Percentiles rank a stretch among this genome's conserved stretches.
Conservation (phyloP, 2,888 invertebrate species). For the Perizoma flavofasciatum region DNA sequence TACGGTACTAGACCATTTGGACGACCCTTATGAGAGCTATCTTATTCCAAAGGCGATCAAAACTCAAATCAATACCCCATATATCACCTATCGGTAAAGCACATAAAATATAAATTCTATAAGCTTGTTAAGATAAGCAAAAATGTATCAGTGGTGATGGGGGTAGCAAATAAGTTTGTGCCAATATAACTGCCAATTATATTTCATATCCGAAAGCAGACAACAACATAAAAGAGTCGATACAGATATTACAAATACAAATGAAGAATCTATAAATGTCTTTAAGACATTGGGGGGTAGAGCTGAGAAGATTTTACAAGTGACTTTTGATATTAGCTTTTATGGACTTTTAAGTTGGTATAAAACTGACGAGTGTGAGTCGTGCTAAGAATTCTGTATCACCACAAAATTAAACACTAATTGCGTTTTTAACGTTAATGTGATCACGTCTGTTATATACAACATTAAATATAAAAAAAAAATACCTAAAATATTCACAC, state of each 20-base stretch:
- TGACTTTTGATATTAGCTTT: slow-evolving; percentile 12
- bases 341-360: too few relatives aligned
- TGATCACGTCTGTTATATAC: too few relatives aligned
- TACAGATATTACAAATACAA: slow-evolving; percentile 64
- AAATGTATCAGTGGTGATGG: slow-evolving; percentile 37
- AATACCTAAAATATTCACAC: too few relatives aligned
- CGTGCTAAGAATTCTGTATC: too few relatives aligned
- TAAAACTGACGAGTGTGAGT: too few relatives aligned
- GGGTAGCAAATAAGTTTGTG: slow-evolving; percentile 48
- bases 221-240: slow-evolving; percentile 80
- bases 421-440: too few relatives aligned
- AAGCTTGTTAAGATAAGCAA: slow-evolving; percentile 18
- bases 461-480: too few relatives aligned
- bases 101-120: slow-evolving; percentile 25
- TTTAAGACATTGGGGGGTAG: slow-evolving; percentile 69
- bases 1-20: too few relatives aligned
- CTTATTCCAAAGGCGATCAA: slow-evolving; percentile 9
- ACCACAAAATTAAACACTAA: too few relatives aligned
- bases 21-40: background rate
- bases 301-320: slow-evolving; percentile 46
- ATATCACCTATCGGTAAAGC: slow-evolving; percentile 33
- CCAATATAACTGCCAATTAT: slow-evolving; percentile 69
- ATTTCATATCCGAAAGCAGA: slow-evolving; percentile 66
- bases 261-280: slow-evolving; percentile 82
- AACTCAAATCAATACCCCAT: slow-evolving; percentile 32